Conservation (phyloP, 2,113 vertebrate species). For the human (Homo sapiens) region DNA sequence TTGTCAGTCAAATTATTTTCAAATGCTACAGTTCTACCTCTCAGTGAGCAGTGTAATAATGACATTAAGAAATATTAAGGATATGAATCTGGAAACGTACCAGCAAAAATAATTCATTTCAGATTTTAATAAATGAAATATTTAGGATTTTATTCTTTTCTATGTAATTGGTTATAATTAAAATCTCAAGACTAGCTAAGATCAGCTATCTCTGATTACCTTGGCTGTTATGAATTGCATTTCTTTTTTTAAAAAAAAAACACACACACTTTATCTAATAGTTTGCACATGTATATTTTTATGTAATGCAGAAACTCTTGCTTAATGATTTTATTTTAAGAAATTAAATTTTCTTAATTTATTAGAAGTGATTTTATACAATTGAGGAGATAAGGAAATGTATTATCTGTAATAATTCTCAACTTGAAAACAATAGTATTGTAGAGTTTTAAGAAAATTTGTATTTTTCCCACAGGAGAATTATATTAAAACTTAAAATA, state of each 20-base stretch:
- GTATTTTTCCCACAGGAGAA: not conserved
- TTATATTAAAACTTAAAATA: slow-evolving; percentile 29
- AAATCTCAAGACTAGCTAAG: not conserved
- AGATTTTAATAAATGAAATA: slow-evolving; percentile 3
- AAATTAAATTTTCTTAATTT: not conserved
- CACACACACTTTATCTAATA: not conserved
- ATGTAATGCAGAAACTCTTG: not conserved
- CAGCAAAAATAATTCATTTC: slow-evolving; percentile 21
- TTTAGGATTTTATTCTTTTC: not conserved
- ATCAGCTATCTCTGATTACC: not conserved
- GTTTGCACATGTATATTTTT: not conserved
- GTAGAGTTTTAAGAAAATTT: not conserved
- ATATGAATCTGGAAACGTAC: not conserved
- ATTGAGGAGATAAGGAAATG: not conserved
- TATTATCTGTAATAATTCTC: not conserved
- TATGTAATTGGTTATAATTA: not conserved
- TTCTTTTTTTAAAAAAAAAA: not conserved
- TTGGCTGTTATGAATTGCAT: not conserved
- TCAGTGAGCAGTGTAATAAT: not conserved
- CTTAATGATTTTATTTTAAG: not conserved
- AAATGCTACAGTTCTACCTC: not conserved
- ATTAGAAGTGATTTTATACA: not conserved
- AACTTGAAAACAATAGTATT: not conserved
- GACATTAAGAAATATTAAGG: not conserved
- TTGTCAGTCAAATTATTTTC: slow-evolving; percentile 3